Conservation (phyloP, 1,140 invertebrate species). For the Lordiphosa clarofinis region DNA sequence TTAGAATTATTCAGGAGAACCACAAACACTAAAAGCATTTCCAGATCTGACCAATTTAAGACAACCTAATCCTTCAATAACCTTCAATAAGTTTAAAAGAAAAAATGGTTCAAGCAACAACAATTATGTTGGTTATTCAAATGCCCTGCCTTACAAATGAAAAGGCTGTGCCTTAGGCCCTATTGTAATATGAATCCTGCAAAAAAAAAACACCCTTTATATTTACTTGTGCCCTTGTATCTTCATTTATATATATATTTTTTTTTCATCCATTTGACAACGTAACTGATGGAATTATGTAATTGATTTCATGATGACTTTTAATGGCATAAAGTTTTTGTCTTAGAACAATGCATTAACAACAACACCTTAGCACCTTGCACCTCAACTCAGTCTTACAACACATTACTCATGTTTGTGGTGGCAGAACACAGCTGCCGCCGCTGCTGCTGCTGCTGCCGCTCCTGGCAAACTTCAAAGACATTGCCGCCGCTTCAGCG, state of each 20-base stretch:
- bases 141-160: too few species aligned
- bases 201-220: too few species aligned
- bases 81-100: too few species aligned
- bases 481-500: slow-evolving; percentile 49
- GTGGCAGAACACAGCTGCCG: slow-evolving; percentile 41
- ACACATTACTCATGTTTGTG: slow-evolving; percentile 71
- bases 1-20: too few species aligned
- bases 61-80: too few species aligned
- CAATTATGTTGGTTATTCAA: too few species aligned
- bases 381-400: slow-evolving; percentile 35
- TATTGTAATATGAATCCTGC: too few species aligned
- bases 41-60: too few species aligned
- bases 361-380: slow-evolving; percentile 41
- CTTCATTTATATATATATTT: neutral
- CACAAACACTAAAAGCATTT: too few species aligned
- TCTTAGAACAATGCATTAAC: slow-evolving; percentile 55
- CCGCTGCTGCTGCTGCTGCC: too few species aligned
- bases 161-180: too few species aligned
- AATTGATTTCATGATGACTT: slow-evolving; percentile 51
- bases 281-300: slow-evolving; percentile 21
- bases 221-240: slow-evolving; percentile 36
- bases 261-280: slow-evolving; percentile 22
- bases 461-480: slow-evolving; percentile 48
- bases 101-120: too few species aligned
- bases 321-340: slow-evolving; percentile 29